Evolutionary conservation across 2,888 invertebrate genomes (phyloP), one percentile per base, ranked within the genome.

Genomic region (Synergus japonicus): DNA sequence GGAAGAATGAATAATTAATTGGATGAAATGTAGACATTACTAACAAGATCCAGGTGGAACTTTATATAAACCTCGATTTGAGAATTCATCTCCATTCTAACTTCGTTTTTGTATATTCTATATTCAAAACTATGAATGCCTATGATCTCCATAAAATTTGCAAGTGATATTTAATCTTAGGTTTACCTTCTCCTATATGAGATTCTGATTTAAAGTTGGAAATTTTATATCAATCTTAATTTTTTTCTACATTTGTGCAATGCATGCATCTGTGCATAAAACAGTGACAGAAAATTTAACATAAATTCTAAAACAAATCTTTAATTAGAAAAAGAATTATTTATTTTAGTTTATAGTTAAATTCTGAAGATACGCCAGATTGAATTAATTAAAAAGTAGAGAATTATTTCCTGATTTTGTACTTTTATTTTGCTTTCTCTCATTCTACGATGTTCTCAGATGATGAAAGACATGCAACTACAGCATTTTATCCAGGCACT

Each of bases 391-490:
- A 4, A 22, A 60, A 60, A 60, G 60, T 60, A 4, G 12, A 22
- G 4, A 12, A 60, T 0, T 22, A 10, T 22, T 22, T 4, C 9
- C 2, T 18, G 12, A 18, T 22, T 12, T 22, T 4, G 5, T 0
- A 60, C 37, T 65, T 65, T 41, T n/a, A 41, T n/a, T 64, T 8
- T 8, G 7, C 37, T 29, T 12, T 41, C 4, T 7, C 4, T 15
- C 37, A 13, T 37, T 64, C 8, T 15, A 54, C n/a, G n/a, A 54
- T 9, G 54, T 54, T 54, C 9, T n/a, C 9, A 54, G 12, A 60
- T 60, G 22, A 60, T 22, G 60, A 67, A 54, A 22, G 37, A 13
- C 78, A 41, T 78, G 78, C 78, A 78, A 78, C 73, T 60, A 49
- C 37, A n/a, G 22, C 37, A 54, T 9, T 54, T 22, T 54, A 54